Conservation (phyloP, 1,140 invertebrate species). For the Cylas formicarius region DNA sequence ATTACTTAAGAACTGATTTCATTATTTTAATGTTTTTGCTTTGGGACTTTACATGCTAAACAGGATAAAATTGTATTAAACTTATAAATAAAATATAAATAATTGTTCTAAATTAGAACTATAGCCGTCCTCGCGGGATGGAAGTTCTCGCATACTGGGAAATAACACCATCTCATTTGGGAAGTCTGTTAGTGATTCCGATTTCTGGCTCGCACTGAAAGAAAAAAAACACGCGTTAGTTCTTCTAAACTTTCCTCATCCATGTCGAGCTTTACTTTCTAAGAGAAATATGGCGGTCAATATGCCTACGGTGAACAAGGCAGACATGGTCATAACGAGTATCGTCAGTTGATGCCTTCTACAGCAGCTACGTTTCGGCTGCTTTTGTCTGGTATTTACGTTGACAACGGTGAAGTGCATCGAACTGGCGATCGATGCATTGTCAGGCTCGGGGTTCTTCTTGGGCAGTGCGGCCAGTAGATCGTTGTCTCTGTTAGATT, state of each 20-base stretch:
- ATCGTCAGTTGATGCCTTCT: conserved; percentile 69
- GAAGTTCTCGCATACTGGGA: too few relatives aligned
- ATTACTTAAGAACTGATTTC: too few relatives aligned
- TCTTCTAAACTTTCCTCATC: too few relatives aligned
- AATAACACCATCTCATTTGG: too few relatives aligned
- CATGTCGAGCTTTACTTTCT: conserved; percentile 58
- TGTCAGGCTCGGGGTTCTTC: conserved; percentile 48
- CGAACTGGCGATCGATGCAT: conserved; percentile 69
- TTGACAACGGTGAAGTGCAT: conserved; percentile 80
- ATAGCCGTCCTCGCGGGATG: too few relatives aligned
- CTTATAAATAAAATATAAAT: too few relatives aligned
- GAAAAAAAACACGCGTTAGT: too few relatives aligned
- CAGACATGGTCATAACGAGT: conserved; percentile 69
- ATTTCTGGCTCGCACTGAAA: conserved; percentile 54
- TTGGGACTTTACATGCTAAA: too few relatives aligned
- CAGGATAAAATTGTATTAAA: too few relatives aligned
- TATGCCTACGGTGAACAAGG: conserved; percentile 68
- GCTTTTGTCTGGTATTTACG: conserved; percentile 59
- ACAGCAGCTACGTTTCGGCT: conserved; percentile 58
- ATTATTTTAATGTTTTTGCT: too few relatives aligned
- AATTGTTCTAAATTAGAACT: too few relatives aligned
- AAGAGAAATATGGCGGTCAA: conserved; percentile 63
- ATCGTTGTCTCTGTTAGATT: conserved; percentile 23
- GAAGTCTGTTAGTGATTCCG: conserved; percentile 33
- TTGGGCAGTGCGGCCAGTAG: conserved; percentile 33